Evolutionary conservation across 2,888 invertebrate genomes (phyloP).

Genomic region (Machimus atricapillus): DNA sequence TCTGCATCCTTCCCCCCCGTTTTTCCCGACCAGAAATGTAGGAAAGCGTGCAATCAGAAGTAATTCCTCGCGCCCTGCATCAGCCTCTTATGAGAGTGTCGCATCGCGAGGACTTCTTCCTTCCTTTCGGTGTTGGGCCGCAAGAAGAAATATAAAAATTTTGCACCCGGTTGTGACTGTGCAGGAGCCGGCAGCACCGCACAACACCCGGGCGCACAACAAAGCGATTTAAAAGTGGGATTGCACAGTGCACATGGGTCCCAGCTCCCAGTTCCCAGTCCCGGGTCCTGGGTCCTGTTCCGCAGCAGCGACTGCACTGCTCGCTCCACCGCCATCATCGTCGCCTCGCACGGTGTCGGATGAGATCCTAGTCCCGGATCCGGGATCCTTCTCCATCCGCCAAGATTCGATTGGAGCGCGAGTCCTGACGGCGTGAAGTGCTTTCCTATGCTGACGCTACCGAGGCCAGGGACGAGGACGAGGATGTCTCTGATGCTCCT

Average conservation of each 20-base stretch:
- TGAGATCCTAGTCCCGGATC: not conserved
- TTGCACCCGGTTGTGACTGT: not conserved
- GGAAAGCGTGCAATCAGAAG: not conserved
- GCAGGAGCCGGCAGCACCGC: not conserved
- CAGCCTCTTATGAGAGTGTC: slow-evolving; percentile 27
- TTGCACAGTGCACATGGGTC: slow-evolving; percentile 23
- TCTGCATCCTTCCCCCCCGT: not conserved
- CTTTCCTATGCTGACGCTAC: slow-evolving; percentile 36
- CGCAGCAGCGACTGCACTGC: not conserved
- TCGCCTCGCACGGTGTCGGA: not conserved
- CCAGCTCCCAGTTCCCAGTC: not conserved
- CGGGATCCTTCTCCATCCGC: slow-evolving; percentile 21
- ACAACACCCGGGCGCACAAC: slow-evolving; percentile 16
- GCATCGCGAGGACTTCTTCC: slow-evolving; percentile 16
- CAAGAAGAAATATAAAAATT: not conserved
- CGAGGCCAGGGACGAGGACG: not conserved
- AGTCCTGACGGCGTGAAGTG: slow-evolving; percentile 38
- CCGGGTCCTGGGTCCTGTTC: not conserved
- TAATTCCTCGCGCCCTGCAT: slow-evolving; percentile 2
- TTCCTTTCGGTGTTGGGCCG: not conserved
- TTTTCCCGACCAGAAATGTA: slow-evolving; percentile 17
- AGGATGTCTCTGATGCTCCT: slow-evolving; percentile 38
- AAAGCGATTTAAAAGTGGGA: slow-evolving; percentile 23
- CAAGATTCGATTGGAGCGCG: slow-evolving; percentile 33
- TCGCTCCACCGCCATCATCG: not conserved